Evolutionary conservation across 2,797 vertebrate genomes (phyloP).

Genomic region (Anguilla marmorata): DNA sequence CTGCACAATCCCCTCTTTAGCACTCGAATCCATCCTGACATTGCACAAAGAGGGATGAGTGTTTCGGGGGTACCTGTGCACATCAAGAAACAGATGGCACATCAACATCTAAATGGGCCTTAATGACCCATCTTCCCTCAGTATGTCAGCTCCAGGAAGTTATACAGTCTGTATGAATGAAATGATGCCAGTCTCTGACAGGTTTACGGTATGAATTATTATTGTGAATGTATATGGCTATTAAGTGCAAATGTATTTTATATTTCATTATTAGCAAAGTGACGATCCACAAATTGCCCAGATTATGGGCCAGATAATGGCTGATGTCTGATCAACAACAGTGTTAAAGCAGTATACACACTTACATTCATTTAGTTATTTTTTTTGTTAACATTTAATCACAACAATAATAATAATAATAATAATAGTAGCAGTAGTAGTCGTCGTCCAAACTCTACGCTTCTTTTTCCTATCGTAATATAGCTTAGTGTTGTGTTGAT

Average conservation of each 20-base stretch:
- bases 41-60: constrained; percentile 19
- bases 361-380: neutral
- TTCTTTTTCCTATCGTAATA: neutral
- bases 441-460: neutral
- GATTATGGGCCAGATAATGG: neutral
- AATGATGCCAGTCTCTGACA: neutral
- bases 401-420: neutral
- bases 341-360: neutral
- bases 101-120: constrained; percentile 27
- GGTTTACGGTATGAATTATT: constrained; percentile 17
- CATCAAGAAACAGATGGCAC: constrained; percentile 25
- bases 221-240: neutral
- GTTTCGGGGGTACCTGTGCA: constrained; percentile 9
- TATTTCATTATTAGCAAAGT: neutral
- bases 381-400: neutral
- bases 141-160: constrained; percentile 21
- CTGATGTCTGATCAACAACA: neutral
- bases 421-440: neutral
- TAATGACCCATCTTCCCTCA: constrained; percentile 23
- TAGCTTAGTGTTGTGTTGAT: neutral
- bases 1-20: constrained; percentile 17
- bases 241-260: neutral
- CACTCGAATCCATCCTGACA: constrained; percentile 7
- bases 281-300: neutral
- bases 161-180: constrained; percentile 11